Conservation (phyloP, 2,797 vertebrate species). For the Cryptoprocta ferox region DNA sequence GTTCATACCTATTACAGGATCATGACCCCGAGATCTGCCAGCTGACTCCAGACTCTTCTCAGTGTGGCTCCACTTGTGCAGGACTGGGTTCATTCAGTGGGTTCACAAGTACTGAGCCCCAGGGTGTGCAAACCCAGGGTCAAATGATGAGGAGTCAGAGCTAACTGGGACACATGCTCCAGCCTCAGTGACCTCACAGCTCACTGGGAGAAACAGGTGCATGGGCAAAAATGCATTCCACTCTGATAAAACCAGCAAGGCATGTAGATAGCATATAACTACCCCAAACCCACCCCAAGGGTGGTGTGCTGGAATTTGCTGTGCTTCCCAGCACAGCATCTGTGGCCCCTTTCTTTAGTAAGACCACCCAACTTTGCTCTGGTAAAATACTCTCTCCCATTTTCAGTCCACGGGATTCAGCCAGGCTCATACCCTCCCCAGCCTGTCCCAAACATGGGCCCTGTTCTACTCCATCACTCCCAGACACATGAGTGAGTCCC, state of each 20-base stretch:
- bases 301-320: background rate
- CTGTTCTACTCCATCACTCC: background rate
- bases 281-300: too few species aligned
- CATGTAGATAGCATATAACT: fast-evolving
- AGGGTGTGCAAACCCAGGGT: background rate
- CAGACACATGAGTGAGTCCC: background rate
- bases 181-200: background rate
- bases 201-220: background rate
- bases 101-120: background rate
- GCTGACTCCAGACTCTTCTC: background rate
- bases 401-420: background rate
- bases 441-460: background rate
- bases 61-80: background rate
- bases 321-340: background rate
- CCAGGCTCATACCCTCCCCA: background rate
- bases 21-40: background rate
- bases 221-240: background rate
- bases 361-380: background rate
- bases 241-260: background rate
- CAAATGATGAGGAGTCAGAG: background rate
- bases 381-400: background rate
- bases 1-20: background rate
- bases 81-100: background rate
- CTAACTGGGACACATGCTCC: background rate
- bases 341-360: background rate